These are phyloP conservation scores for Formica exsecta DNA, from an alignment of 1,140 invertebrate species.

Conservation along the genomic window DNA sequence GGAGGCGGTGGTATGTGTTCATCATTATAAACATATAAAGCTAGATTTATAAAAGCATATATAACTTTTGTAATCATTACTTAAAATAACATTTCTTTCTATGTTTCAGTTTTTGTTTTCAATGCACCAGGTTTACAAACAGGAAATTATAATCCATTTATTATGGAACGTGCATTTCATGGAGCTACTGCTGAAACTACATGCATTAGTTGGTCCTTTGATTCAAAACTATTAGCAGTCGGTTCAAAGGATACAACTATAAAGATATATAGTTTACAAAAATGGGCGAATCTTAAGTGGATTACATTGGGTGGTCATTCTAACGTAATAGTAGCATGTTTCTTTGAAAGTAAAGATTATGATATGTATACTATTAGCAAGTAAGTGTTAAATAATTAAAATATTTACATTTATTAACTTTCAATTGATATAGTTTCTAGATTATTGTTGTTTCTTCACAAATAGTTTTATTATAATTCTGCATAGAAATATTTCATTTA, in stretches of 20 bases:
- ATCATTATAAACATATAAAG: conserved; percentile 32
- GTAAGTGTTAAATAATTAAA: conserved; percentile 82
- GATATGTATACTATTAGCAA: conserved; percentile 92
- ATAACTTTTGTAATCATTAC: conserved; percentile 10
- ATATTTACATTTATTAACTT: conserved; percentile 14
- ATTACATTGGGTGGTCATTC: conserved; percentile 93
- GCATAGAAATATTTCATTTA: neutral
- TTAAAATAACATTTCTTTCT: conserved; percentile 35
- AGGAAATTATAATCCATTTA: conserved; percentile 95
- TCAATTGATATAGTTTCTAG: neutral
- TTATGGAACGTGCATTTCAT: conserved; percentile 93
- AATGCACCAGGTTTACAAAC: conserved; percentile 92
- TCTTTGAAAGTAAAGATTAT: conserved; percentile 95
- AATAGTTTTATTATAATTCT: neutral
- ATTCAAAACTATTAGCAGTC: conserved; percentile 94
- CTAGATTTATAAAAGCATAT: conserved; percentile 51
- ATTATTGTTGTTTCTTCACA: neutral
- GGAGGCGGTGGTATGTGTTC: conserved; percentile 90
- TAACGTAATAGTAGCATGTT: conserved; percentile 93
- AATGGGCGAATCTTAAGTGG: conserved; percentile 91
- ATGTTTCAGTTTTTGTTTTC: conserved; percentile 93
- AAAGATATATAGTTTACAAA: conserved; percentile 92
- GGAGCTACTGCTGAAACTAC: conserved; percentile 93
- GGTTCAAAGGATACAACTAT: conserved; percentile 96
- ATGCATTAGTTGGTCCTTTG: conserved; percentile 96